Evolutionary conservation across 2,888 invertebrate genomes (phyloP), one percentile per base, ranked within the genome.

Genomic region (Drosophila diplacantha): DNA sequence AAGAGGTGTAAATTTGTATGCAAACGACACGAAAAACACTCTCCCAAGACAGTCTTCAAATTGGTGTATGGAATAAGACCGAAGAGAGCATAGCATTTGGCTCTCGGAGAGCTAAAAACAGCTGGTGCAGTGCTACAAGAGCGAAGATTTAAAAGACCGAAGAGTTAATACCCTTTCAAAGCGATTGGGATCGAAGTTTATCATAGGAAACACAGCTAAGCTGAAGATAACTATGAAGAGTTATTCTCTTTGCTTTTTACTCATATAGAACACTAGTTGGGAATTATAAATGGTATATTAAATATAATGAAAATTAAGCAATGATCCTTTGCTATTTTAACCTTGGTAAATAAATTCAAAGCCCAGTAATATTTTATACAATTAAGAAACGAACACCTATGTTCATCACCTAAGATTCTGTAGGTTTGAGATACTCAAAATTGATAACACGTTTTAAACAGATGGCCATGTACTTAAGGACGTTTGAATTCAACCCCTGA

Each of bases 1-100:
- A 68, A 75, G 70, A 77, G 69, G 76, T 76, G 79, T 76, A 73
- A 76, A 79, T 73, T 81, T 69, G 68, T 73, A 74, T 79, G 74
- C 72, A 74, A 72, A 74, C 72, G 65, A 66, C 57, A 44, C 38
- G 12, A 37, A 43, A 60, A 29, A 46, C 44, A 26, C 34, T 18
- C 44, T 46, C 22, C 14, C 55, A 59, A 60, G 38, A 51, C 51
- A 32, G 20, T 41, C 44, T 46, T 22, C 44, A 46, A 49, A 37
- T 37, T 29, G 38, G 31, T 46, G 20, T 46, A 46, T 46, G 44
- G 18, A 75, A 67, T 61, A 63, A 26, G 69, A 24, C 46, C 44
- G 55, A 58, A 50, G 55, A 64, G 59, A n/a, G 46, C 37, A 39
- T 44, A 47, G 60, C 59, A 47, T 22, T 47, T 22, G 18, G 22